Conservation (phyloP, 2,113 vertebrate species). For the Larimichthys crocea region DNA sequence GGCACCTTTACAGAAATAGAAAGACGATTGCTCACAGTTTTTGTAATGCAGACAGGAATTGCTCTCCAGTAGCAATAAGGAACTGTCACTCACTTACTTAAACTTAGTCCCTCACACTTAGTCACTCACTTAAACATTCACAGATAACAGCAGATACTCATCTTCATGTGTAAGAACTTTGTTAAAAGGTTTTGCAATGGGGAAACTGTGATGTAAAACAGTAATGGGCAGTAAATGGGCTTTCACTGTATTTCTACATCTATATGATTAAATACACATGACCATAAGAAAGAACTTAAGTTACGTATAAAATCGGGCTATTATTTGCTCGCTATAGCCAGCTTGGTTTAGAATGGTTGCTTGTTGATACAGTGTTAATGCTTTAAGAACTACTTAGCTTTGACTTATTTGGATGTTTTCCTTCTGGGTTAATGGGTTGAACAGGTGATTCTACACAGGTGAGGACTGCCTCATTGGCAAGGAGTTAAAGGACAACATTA, state of each 20-base stretch:
- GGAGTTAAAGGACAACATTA: too few relatives aligned
- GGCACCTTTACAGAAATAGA: constrained; percentile 15
- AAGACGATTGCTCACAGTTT: not conserved
- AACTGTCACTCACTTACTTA: not conserved
- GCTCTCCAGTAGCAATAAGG: too few relatives aligned
- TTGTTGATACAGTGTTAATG: not conserved
- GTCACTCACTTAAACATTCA: not conserved
- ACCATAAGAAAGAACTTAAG: not conserved
- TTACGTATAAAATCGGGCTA: not conserved
- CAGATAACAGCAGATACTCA: not conserved
- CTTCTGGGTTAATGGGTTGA: not conserved
- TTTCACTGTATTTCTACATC: not conserved
- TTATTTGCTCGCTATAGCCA: not conserved
- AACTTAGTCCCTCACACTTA: too few relatives aligned
- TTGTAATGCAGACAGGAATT: not conserved
- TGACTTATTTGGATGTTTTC: too few relatives aligned
- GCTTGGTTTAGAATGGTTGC: not conserved
- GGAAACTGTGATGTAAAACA: too few relatives aligned
- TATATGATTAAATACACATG: not conserved
- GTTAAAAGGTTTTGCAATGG: not conserved
- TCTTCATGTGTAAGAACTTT: not conserved
- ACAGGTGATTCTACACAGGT: not conserved
- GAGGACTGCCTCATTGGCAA: not conserved
- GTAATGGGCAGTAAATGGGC: not conserved
- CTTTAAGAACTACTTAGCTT: not conserved